Base-by-base conservation (phyloP, 1,140 invertebrate genomes). In the Chlorops oryzae region DNA sequence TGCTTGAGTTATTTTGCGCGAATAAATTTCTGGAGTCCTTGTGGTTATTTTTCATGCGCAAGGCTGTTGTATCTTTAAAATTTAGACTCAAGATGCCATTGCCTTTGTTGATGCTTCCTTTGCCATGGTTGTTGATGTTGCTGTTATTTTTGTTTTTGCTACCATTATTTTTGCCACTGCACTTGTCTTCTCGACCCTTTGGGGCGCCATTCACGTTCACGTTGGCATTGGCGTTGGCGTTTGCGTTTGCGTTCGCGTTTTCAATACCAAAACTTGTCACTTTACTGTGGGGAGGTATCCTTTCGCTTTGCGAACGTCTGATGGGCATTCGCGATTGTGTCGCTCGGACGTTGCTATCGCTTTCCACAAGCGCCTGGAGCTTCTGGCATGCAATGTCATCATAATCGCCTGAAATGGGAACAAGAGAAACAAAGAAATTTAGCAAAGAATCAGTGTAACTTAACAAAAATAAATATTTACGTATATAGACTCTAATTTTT, bases 21-120 rank as follows among this genome's bases (percentile, higher is more conserved):
- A 80, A 80, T 59, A 80, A 77, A 73, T 80, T 76, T 62, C 78
- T 76, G 32, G 78, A 76, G 65, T 81, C 78, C 38, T 72, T 75
- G 62, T 79, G 70, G 59, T 76, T 79, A 54, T 75, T 75, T 60
- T 79, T 80, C n/a, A 81, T 74, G 56, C 85, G 79, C 51, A 90
- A 73, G 17, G 87, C 81, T 85, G 89, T 90, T 15, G 86, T 88
- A 62, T 90, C 79, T 74, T 80, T 74, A 73, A 85, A 83, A 66
- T 65, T 61, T n/a, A n/a, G n/a, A n/a, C n/a, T n/a, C 68, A 75
- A 60, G 75, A 72, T 56, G 73, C 70, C 44, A 77, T 65, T 64
- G 10, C 25, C 34, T 20, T 32, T 32, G 42, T 45, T 45, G 42
- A 45, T 45, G 23, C 17, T 18, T 47, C 27, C 21, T 48, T 59